phyloP scores from a whole-genome alignment of 1,140 invertebrate genomes.

The Drosophila chauvacae region DNA sequence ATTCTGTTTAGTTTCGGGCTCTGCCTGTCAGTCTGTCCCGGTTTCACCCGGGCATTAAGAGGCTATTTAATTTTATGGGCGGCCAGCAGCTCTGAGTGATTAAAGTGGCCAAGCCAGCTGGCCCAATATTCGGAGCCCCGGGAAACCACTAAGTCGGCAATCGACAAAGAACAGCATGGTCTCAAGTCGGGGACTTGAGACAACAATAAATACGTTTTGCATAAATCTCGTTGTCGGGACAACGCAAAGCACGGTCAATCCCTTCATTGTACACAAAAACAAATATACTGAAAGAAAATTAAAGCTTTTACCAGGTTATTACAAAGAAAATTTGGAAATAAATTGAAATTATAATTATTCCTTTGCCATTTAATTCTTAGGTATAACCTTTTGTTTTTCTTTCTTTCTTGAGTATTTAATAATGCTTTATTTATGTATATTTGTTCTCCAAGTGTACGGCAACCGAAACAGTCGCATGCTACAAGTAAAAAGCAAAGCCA shows the following conservation, averaged over 20 bases:
- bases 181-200: constrained; percentile 39
- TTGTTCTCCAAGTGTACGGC: constrained; percentile 1
- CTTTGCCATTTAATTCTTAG: too few relatives aligned
- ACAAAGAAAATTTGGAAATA: not conserved
- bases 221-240: constrained; percentile 58
- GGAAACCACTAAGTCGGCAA: constrained; percentile 44
- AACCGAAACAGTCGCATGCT: constrained; percentile 27
- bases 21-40: not conserved
- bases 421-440: not conserved
- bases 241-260: constrained; percentile 28
- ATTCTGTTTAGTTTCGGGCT: constrained; percentile 9
- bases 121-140: constrained; percentile 7
- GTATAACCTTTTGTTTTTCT: not conserved
- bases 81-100: constrained; percentile 33
- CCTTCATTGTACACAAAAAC: constrained; percentile 3
- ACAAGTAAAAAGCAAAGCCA: constrained; percentile 58
- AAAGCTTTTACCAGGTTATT: too few relatives aligned
- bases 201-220: constrained; percentile 68
- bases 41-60: not conserved
- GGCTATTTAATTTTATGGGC: constrained; percentile 57
- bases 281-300: not conserved
- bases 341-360: not conserved
- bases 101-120: constrained; percentile 19
- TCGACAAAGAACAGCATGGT: constrained; percentile 19
- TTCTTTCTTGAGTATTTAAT: not conserved